Percentiles rank a stretch among this genome's conserved stretches.
phyloP scores from a whole-genome alignment of 2,888 invertebrate species.

The Lomographa bimaculata region DNA sequence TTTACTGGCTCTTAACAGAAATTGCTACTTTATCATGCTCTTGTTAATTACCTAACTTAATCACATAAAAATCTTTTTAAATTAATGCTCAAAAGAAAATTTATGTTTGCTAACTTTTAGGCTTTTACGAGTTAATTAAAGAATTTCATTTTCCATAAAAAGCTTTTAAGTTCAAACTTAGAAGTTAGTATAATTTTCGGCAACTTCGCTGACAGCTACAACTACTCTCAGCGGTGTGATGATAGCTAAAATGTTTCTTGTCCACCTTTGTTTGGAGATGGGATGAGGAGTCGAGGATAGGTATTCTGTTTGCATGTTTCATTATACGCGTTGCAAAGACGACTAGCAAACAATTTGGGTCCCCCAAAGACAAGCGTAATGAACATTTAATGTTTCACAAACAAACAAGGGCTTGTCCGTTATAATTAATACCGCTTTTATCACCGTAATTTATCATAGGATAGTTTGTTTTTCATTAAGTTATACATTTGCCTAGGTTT shows the following conservation, averaged over 20 bases:
- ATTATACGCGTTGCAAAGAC: conserved; percentile 15
- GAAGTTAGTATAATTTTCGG: conserved; percentile 4
- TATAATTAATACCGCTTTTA: conserved; percentile 18
- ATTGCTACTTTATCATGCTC: background rate
- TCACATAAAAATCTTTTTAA: conserved; percentile 1
- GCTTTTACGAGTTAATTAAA: conserved; percentile 11
- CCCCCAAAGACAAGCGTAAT: conserved; percentile 17
- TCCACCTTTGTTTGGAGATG: conserved; percentile 12
- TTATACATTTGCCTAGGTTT: no score
- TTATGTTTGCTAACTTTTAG: conserved; percentile 14
- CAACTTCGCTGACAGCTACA: conserved; percentile 5
- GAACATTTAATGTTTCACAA: conserved; percentile 22
- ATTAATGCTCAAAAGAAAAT: conserved; percentile 1
- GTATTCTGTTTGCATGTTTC: conserved; percentile 18
- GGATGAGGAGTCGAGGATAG: background rate
- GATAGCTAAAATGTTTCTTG: conserved; percentile 12
- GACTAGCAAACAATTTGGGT: conserved; percentile 7
- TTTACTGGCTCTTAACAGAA: no score
- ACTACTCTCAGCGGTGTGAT: conserved; percentile 11
- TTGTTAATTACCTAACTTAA: conserved; percentile 2
- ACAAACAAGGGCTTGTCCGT: conserved; percentile 16
- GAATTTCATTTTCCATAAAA: conserved; percentile 6
- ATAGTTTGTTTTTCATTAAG: no score
- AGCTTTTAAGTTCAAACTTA: conserved; percentile 12
- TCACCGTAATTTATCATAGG: no score